Evolutionary conservation across 1,140 invertebrate species (phyloP).

Genomic region (Pteromalus puparum): DNA sequence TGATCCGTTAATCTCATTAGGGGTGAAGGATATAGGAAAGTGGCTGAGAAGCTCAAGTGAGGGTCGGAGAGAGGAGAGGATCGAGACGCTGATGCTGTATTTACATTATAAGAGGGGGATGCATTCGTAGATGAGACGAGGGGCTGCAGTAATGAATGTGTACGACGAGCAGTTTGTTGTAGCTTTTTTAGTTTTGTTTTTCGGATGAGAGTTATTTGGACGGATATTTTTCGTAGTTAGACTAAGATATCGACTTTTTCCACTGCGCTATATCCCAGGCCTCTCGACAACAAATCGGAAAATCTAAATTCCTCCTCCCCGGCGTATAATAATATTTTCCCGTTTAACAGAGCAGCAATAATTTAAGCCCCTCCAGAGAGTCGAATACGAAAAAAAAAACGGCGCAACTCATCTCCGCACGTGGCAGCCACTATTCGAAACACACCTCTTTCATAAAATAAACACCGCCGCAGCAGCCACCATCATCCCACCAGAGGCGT

Average conservation of each 20-base stretch:
- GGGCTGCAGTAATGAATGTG: neutral
- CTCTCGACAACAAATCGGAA: too few species aligned
- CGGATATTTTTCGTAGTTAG: too few species aligned
- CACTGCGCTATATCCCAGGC: too few species aligned
- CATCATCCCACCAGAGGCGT: neutral
- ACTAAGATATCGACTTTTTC: too few species aligned
- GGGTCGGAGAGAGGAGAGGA: neutral
- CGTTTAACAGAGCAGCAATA: neutral
- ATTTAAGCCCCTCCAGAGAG: neutral
- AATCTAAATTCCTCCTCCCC: too few species aligned
- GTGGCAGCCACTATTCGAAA: neutral
- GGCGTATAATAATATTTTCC: neutral
- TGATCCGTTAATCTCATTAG: conserved; percentile 60
- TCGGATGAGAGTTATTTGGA: too few species aligned
- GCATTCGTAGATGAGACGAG: neutral
- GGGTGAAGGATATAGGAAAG: conserved; percentile 25
- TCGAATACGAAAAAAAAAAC: neutral
- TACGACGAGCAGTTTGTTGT: neutral
- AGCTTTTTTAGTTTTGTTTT: too few species aligned
- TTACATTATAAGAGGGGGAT: neutral
- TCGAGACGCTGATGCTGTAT: neutral
- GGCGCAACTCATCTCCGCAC: too few species aligned
- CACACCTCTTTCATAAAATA: neutral
- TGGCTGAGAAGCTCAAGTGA: conserved; percentile 8
- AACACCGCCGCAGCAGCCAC: neutral